Conservation (phyloP, 2,113 vertebrate genomes). For the Etia nguti region DNA sequence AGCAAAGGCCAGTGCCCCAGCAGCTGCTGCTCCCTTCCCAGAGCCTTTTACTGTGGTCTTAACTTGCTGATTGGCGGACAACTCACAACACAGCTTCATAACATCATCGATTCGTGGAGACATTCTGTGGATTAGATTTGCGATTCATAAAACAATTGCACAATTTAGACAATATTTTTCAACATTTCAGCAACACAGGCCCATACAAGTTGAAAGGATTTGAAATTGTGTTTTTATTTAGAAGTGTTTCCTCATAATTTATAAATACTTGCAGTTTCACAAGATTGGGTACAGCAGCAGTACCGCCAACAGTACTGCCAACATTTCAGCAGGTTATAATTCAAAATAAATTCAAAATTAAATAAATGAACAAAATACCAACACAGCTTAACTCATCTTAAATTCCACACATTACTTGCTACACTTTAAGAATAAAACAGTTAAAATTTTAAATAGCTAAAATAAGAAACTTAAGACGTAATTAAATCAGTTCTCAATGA, state of each 20-base stretch:
- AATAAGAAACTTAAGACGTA: background rate
- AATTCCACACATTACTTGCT: background rate
- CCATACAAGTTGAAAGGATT: background rate
- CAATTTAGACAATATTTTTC: background rate
- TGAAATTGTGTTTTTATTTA: background rate
- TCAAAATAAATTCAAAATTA: background rate
- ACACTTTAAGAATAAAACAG: background rate
- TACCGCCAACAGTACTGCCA: background rate
- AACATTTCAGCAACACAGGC: background rate
- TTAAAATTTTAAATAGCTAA: background rate
- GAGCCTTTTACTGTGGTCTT: conserved; percentile 78
- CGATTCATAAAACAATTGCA: background rate
- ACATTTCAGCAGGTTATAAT: background rate
- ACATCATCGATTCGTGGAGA: conserved; percentile 67
- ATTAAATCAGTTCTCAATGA: background rate
- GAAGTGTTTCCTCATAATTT: background rate
- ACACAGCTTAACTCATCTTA: background rate
- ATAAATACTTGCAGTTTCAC: background rate
- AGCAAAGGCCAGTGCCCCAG: conserved; percentile 76
- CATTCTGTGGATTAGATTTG: conserved; percentile 64
- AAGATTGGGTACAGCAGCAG: background rate
- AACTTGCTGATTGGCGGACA: conserved; percentile 78
- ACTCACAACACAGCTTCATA: conserved; percentile 78
- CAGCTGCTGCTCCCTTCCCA: conserved; percentile 75
- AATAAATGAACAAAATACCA: background rate